Conservation (phyloP, 2,797 vertebrate species). For the Tauraco hartlaubi region DNA sequence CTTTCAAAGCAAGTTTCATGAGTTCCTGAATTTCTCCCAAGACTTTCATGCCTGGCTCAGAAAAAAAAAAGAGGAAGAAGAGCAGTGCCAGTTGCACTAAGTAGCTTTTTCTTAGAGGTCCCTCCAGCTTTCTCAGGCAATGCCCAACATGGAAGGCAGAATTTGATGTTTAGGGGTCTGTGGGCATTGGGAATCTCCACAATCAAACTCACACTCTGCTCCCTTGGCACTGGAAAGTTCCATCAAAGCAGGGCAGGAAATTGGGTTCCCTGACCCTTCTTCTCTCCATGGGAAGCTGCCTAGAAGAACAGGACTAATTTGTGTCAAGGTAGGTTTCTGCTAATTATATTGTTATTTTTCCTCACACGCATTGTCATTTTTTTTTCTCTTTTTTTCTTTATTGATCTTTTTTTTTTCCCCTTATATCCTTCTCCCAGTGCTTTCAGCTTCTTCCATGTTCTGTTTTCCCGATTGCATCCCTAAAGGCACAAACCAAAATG, state of each 20-base stretch:
- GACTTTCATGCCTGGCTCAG: background rate
- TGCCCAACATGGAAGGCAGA: background rate
- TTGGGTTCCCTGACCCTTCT: background rate
- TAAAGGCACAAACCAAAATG: background rate
- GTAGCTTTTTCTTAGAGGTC: background rate
- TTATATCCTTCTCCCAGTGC: background rate
- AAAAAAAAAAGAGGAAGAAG: background rate
- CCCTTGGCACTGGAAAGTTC: background rate
- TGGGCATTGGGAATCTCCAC: background rate
- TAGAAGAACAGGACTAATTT: background rate
- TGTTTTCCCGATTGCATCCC: background rate
- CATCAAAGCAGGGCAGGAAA: background rate
- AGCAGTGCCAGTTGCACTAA: background rate
- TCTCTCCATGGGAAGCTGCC: background rate
- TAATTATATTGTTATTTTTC: background rate
- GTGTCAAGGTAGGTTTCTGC: background rate
- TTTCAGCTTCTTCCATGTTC: background rate
- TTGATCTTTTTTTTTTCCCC: fast-evolving
- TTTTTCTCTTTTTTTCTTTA: background rate
- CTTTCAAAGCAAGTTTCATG: background rate
- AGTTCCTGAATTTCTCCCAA: background rate
- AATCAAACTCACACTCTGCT: background rate
- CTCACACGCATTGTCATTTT: background rate
- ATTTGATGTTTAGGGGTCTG: background rate
- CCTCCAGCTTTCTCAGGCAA: background rate